Conservation (phyloP, 2,888 invertebrate species). For the Malthinus flaveolus region DNA sequence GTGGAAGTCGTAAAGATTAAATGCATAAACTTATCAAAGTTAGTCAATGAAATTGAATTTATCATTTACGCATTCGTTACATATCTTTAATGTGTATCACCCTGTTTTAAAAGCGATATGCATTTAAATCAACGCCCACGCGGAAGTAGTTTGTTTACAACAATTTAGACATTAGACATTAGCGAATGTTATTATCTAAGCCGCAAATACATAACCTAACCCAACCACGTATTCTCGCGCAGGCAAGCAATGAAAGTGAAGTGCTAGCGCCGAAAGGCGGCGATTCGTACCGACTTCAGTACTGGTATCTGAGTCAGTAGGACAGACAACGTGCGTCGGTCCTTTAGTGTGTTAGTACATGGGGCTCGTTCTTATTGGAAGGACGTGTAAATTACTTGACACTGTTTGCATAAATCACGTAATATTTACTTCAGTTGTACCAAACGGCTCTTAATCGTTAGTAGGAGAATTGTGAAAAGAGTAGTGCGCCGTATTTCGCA, state of each 20-base stretch:
- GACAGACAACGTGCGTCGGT: slow-evolving; percentile 52
- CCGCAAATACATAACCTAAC: slow-evolving; percentile 49
- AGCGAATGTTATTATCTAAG: slow-evolving; percentile 35
- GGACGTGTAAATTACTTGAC: slow-evolving; percentile 25
- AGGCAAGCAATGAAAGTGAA: slow-evolving; percentile 46
- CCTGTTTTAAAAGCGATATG: slow-evolving; percentile 10
- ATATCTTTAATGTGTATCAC: neutral
- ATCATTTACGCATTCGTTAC: slow-evolving; percentile 6
- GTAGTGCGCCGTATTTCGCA: neutral
- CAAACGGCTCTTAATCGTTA: neutral
- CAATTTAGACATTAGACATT: slow-evolving; percentile 43
- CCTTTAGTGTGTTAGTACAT: slow-evolving; percentile 52
- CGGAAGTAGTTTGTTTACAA: slow-evolving; percentile 45
- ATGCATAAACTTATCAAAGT: too few relatives aligned
- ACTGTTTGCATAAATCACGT: slow-evolving; percentile 22
- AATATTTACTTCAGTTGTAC: slow-evolving; percentile 5
- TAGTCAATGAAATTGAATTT: neutral
- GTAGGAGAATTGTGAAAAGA: neutral
- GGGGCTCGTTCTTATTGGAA: slow-evolving; percentile 54
- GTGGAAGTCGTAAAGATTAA: too few relatives aligned
- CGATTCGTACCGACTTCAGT: slow-evolving; percentile 58
- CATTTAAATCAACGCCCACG: slow-evolving; percentile 34
- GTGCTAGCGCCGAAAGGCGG: slow-evolving; percentile 42
- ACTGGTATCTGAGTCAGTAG: slow-evolving; percentile 68
- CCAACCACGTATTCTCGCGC: slow-evolving; percentile 42